Evolutionary conservation across 1,140 invertebrate genomes (phyloP).

Genomic region (Drosophila guanche): DNA sequence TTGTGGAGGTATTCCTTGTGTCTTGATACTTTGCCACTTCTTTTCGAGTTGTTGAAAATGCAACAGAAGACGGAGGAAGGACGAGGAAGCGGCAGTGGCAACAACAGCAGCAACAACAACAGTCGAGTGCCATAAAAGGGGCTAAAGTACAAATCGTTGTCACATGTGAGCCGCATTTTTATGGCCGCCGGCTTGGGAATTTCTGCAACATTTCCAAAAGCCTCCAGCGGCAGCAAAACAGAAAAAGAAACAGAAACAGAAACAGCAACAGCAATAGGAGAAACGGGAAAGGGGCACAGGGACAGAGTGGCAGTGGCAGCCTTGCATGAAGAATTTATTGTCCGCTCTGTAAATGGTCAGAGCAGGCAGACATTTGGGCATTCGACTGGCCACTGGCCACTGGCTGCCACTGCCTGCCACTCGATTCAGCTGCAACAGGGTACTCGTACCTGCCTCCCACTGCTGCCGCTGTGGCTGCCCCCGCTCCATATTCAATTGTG

Average conservation of each 20-base stretch:
- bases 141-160: slow-evolving; percentile 83
- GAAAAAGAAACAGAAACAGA: no score
- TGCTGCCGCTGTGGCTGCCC: background rate
- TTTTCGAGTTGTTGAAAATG: slow-evolving; percentile 19
- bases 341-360: slow-evolving; percentile 69
- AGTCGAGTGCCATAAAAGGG: slow-evolving; percentile 75
- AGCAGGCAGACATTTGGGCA: slow-evolving; percentile 62
- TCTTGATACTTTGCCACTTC: no score
- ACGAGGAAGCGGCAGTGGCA: no score
- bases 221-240: background rate
- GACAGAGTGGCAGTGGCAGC: slow-evolving; percentile 8
- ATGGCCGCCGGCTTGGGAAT: slow-evolving; percentile 83
- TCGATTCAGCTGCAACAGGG: background rate
- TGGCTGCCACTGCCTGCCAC: slow-evolving; percentile 5
- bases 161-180: slow-evolving; percentile 84
- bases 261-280: no score
- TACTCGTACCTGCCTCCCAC: slow-evolving; percentile 3
- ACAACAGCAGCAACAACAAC: slow-evolving; percentile 16
- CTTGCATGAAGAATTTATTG: slow-evolving; percentile 74
- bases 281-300: no score
- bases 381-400: slow-evolving; percentile 2
- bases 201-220: slow-evolving; percentile 52
- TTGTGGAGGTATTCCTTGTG: no score
- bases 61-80: slow-evolving; percentile 25
- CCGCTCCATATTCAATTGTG: slow-evolving; percentile 75